A percentile compares a stretch with the other conserved stretches of the same genome.
These are phyloP conservation scores for Antheraea yamamai DNA, from an alignment of 2,888 invertebrate genomes.

Conservation along the genomic window DNA sequence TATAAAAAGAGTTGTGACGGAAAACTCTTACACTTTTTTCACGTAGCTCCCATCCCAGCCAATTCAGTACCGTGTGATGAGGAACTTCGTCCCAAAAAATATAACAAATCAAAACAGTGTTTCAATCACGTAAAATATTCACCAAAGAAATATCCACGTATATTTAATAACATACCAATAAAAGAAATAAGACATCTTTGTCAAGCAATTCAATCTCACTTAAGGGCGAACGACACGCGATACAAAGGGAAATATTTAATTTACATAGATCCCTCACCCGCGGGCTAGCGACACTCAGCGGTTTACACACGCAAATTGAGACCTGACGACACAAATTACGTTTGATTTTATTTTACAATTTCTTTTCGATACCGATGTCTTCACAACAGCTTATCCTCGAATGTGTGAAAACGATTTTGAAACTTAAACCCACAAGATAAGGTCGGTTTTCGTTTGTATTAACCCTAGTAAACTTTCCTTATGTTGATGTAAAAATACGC, in stretches of 20 bases:
- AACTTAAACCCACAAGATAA: slow-evolving; percentile 20
- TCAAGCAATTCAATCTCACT: slow-evolving; percentile 61
- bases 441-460: slow-evolving; percentile 21
- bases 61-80: too few relatives aligned
- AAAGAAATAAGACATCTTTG: slow-evolving; percentile 34
- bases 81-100: neutral
- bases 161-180: slow-evolving; percentile 22
- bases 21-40: too few relatives aligned
- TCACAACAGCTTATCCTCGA: slow-evolving; percentile 34
- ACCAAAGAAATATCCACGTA: neutral
- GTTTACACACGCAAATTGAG: slow-evolving; percentile 56
- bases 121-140: neutral
- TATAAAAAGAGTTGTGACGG: too few relatives aligned
- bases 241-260: slow-evolving; percentile 45
- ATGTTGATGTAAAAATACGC: slow-evolving; percentile 45
- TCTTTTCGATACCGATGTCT: slow-evolving; percentile 56
- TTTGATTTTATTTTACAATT: slow-evolving; percentile 79
- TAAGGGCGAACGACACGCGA: slow-evolving; percentile 43
- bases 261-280: slow-evolving; percentile 39
- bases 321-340: slow-evolving; percentile 65
- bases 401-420: neutral
- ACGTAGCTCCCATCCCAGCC: too few relatives aligned
- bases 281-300: slow-evolving; percentile 33
- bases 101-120: neutral
- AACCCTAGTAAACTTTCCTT: slow-evolving; percentile 27